Percentiles rank a stretch among this genome's conserved stretches.
phyloP scores from a whole-genome alignment of 2,113 vertebrate species.

The Dasyornis broadbenti region DNA sequence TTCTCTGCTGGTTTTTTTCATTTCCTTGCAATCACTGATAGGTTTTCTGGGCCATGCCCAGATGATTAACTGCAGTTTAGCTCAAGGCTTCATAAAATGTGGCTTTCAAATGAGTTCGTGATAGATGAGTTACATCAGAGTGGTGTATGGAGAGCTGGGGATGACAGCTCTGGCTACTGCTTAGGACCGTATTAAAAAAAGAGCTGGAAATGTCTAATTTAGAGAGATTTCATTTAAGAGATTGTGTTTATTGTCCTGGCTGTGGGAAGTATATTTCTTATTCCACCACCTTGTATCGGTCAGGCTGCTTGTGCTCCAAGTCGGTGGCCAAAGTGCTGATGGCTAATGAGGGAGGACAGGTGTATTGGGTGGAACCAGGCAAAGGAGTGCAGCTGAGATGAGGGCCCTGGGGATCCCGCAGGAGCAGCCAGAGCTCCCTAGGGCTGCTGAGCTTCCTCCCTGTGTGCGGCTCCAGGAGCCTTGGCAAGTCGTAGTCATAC shows the following conservation, averaged over 20 bases:
- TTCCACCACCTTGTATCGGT: neutral
- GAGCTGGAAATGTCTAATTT: neutral
- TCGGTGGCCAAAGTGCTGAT: neutral
- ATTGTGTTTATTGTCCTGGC: neutral
- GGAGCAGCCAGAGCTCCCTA: neutral
- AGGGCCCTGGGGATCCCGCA: neutral
- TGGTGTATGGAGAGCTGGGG: neutral
- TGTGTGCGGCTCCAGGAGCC: neutral
- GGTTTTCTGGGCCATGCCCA: neutral
- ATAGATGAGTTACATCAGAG: neutral
- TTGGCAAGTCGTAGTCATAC: neutral
- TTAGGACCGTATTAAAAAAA: neutral
- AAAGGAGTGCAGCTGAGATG: neutral
- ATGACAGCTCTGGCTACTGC: neutral
- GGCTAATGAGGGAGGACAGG: neutral
- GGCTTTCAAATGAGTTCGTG: neutral
- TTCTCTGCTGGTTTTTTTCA: neutral
- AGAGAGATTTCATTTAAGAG: neutral
- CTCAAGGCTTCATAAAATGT: neutral
- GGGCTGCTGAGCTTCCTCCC: neutral
- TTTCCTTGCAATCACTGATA: neutral
- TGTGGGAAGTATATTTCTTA: neutral
- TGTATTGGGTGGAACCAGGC: neutral
- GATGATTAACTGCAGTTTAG: constrained; percentile 9
- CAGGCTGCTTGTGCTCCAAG: neutral